Evolutionary conservation across 1,140 invertebrate species (phyloP).

Genomic region (Drosophila obscura): DNA sequence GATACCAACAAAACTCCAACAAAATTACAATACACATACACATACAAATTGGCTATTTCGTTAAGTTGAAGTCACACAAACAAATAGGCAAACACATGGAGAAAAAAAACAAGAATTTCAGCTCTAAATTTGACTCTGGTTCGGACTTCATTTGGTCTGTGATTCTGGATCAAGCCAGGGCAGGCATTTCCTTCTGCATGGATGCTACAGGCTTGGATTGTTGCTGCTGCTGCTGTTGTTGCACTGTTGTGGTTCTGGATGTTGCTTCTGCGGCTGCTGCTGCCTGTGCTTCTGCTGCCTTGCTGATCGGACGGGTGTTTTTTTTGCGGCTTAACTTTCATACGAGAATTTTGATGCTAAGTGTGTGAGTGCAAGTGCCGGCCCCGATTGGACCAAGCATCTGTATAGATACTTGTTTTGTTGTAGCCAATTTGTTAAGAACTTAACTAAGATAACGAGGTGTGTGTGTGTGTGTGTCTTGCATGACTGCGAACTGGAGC

Average conservation of each 20-base stretch:
- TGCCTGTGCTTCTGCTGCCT: slow-evolving; percentile 46
- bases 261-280: slow-evolving; percentile 31
- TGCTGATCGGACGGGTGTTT: slow-evolving; percentile 37
- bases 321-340: slow-evolving; percentile 29
- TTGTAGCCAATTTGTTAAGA: slow-evolving; percentile 40
- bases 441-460: slow-evolving; percentile 17
- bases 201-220: slow-evolving; percentile 36
- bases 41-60: slow-evolving; percentile 52
- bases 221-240: slow-evolving; percentile 30
- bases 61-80: slow-evolving; percentile 10
- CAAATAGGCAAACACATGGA: slow-evolving; percentile 44
- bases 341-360: slow-evolving; percentile 42
- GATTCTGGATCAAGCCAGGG: neutral
- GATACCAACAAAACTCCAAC: slow-evolving; percentile 32
- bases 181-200: slow-evolving; percentile 33
- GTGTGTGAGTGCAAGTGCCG: slow-evolving; percentile 42
- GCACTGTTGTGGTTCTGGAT: slow-evolving; percentile 38
- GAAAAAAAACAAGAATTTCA: slow-evolving; percentile 23
- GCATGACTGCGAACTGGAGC: no score
- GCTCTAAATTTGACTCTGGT: slow-evolving; percentile 21
- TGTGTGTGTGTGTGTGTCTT: neutral
- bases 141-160: neutral
- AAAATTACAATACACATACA: slow-evolving; percentile 52
- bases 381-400: slow-evolving; percentile 15
- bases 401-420: slow-evolving; percentile 21